A percentile compares a stretch with the other conserved stretches of the same genome.
Conservation (phyloP, 2,797 vertebrate species). For the Peromyscus aztecus region DNA sequence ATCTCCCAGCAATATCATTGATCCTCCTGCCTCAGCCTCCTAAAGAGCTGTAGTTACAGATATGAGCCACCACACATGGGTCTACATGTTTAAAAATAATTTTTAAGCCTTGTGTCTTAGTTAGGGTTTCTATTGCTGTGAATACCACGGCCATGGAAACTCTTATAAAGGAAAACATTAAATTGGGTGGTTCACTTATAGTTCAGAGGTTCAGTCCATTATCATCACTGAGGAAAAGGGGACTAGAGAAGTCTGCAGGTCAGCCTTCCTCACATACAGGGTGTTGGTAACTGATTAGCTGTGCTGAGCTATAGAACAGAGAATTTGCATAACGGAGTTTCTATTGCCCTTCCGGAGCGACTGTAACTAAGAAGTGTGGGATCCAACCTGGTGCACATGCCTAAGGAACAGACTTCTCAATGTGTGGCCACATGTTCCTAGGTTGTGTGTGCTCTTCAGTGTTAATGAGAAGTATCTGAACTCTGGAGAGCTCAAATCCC, state of each 20-base stretch:
- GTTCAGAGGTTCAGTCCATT: not conserved
- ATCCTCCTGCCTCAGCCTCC: not conserved
- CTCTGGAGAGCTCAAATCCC: not conserved
- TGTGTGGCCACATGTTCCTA: not conserved
- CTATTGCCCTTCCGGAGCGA: not conserved
- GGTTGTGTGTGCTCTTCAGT: not conserved
- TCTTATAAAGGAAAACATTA: not conserved
- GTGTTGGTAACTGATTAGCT: fast-evolving
- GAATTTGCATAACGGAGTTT: not conserved
- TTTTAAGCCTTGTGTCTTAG: not conserved
- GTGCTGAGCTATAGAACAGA: not conserved
- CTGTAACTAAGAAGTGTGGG: not conserved
- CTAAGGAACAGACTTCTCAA: not conserved
- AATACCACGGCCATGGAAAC: not conserved
- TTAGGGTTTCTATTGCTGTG: not conserved
- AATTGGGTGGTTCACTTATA: not conserved
- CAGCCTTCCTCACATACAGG: not conserved
- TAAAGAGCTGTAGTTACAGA: not conserved
- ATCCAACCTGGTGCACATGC: not conserved
- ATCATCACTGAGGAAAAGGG: not conserved
- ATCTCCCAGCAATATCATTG: not conserved
- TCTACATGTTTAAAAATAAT: not conserved
- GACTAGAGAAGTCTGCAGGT: not conserved
- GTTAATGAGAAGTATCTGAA: not conserved
- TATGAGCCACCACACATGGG: not conserved